Percentiles rank a stretch among this genome's conserved stretches.
Conservation (phyloP, 2,113 vertebrate species). For the Podarcis cretensis region DNA sequence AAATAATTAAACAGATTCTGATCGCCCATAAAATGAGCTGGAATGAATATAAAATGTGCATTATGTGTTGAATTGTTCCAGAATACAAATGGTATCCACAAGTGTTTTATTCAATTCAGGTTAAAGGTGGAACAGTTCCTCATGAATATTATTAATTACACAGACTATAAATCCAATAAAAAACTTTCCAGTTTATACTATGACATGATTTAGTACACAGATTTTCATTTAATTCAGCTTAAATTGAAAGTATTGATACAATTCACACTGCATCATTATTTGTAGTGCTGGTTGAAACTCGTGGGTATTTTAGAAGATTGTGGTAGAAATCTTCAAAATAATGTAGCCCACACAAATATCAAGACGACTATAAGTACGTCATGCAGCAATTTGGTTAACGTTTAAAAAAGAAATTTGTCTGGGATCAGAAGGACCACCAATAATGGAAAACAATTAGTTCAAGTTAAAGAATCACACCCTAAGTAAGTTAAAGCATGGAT, state of each 20-base stretch:
- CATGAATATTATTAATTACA: slow-evolving; percentile 36
- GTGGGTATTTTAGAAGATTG: slow-evolving; percentile 33
- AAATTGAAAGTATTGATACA: slow-evolving; percentile 48
- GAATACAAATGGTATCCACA: slow-evolving; percentile 29
- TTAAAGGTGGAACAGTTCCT: slow-evolving; percentile 46
- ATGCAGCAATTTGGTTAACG: not conserved
- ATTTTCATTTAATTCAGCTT: slow-evolving; percentile 61
- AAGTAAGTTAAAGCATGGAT: not conserved
- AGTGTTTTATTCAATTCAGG: slow-evolving; percentile 44
- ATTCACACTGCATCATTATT: slow-evolving; percentile 49
- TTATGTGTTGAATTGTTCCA: slow-evolving; percentile 14
- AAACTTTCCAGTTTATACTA: slow-evolving; percentile 54
- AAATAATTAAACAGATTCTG: not conserved
- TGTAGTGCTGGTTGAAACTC: slow-evolving; percentile 28
- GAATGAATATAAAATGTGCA: slow-evolving; percentile 30
- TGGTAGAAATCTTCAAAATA: slow-evolving; percentile 19
- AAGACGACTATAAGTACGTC: too few relatives aligned
- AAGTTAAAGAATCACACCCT: not conserved
- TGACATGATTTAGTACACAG: slow-evolving; percentile 49
- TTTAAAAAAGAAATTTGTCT: not conserved
- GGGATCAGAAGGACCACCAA: not conserved
- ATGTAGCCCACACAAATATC: slow-evolving; percentile 6
- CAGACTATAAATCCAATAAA: slow-evolving; percentile 49
- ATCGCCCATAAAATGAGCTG: slow-evolving; percentile 3
- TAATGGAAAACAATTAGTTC: not conserved